Percentiles rank a stretch among this genome's conserved stretches.
Evolutionary conservation across 2,797 vertebrate genomes (phyloP).

Genomic region (Scarus forsteni): DNA sequence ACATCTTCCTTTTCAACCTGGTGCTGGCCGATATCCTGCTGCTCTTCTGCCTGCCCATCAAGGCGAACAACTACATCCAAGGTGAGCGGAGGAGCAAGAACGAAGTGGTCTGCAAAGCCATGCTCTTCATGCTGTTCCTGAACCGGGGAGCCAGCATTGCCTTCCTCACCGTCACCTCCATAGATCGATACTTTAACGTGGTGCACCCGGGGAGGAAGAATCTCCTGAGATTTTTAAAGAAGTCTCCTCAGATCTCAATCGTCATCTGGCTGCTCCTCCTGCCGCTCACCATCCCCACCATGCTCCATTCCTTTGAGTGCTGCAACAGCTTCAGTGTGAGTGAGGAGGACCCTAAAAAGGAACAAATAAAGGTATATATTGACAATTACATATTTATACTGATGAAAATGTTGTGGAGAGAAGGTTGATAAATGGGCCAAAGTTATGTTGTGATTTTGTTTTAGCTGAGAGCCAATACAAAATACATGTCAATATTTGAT

Average conservation of each 20-base stretch:
- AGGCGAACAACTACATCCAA: conserved; percentile 61
- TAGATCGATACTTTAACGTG: conserved; percentile 80
- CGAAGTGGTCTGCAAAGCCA: conserved; percentile 24
- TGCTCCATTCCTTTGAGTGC: conserved; percentile 72
- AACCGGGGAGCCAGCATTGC: conserved; percentile 79
- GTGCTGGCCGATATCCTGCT: conserved; percentile 79
- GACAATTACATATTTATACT: neutral
- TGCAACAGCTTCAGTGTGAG: conserved; percentile 47
- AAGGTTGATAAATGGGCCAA: no score
- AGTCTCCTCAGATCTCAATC: conserved; percentile 67
- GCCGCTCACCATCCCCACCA: conserved; percentile 72
- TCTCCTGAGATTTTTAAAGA: conserved; percentile 61
- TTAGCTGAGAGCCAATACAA: no score
- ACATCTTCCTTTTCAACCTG: conserved; percentile 82
- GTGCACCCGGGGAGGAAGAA: conserved; percentile 74
- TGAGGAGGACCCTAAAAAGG: accelerated
- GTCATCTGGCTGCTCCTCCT: conserved; percentile 78
- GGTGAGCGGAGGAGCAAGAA: conserved; percentile 44
- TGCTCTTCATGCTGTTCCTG: conserved; percentile 78
- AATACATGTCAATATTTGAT: no score
- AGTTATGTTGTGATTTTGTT: no score
- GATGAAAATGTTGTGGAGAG: neutral
- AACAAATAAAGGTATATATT: conserved; percentile 51
- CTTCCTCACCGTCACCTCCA: conserved; percentile 80
- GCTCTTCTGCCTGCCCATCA: conserved; percentile 80